These are phyloP conservation scores for Neodiprion lecontei DNA, from an alignment of 1,140 invertebrate genomes.

Conservation along the genomic window DNA sequence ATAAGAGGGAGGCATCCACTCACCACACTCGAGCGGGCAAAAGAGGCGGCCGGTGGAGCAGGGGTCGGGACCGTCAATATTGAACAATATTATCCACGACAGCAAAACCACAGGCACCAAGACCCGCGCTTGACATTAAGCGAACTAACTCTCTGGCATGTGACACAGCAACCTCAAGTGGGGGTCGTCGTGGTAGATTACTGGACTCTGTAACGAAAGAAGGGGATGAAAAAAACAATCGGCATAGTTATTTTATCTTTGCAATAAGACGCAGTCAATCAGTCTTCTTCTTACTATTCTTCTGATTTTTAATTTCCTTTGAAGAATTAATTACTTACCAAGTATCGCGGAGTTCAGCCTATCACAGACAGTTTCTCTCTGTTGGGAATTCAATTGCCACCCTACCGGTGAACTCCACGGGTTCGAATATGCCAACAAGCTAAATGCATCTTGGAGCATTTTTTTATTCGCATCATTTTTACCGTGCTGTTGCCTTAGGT, in stretches of 20 bases:
- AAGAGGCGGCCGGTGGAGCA: conserved; percentile 58
- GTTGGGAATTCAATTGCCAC: conserved; percentile 90
- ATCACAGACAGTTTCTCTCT: conserved; percentile 93
- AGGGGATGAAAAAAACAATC: not conserved
- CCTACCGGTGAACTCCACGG: conserved; percentile 96
- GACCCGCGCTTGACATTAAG: conserved; percentile 86
- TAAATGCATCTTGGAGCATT: conserved; percentile 97
- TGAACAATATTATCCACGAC: conserved; percentile 76
- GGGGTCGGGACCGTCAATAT: conserved; percentile 64
- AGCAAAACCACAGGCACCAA: conserved; percentile 94
- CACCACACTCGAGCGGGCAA: conserved; percentile 57
- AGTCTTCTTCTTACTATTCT: too few relatives aligned
- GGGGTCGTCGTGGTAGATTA: conserved; percentile 86
- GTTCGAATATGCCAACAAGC: conserved; percentile 96
- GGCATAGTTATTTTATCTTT: conserved; percentile 14
- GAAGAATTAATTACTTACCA: conserved; percentile 63
- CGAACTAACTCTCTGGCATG: conserved; percentile 89
- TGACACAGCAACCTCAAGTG: conserved; percentile 88
- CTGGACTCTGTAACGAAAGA: conserved; percentile 77
- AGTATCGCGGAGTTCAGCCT: conserved; percentile 97
- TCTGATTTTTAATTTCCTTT: too few relatives aligned
- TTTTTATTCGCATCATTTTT: conserved; percentile 89
- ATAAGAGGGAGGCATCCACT: conserved; percentile 27
- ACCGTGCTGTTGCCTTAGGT: conserved; percentile 81
- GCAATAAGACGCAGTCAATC: not conserved